Evolutionary conservation across 2,888 invertebrate species (phyloP), one percentile per base, ranked within the genome.

Genomic region (Chrysopilus asiliformis): DNA sequence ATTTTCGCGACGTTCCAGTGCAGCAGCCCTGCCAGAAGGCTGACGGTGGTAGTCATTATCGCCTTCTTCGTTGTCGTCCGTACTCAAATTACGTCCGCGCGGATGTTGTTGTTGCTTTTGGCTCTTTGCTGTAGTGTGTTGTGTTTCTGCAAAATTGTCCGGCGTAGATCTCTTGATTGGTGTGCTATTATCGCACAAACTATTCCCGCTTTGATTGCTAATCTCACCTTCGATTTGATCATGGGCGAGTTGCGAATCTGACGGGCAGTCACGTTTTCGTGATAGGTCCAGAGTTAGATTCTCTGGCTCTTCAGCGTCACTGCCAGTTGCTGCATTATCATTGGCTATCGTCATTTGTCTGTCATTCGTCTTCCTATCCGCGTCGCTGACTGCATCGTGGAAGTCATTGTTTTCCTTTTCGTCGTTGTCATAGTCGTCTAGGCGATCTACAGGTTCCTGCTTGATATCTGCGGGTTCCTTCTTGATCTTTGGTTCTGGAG

Each of bases 261-360:
- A 16, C 32, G 38, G 7, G 14, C 25, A 31, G 24, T 40, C 34
- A 30, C 36, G 32, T 45, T 47, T 35, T 26, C 42, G 35, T 34
- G 48, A 44, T 4, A 46, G 37, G 32, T 47, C 47, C 14, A 47
- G 32, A 15, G 47, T 47, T 24, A 44, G 32, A 30, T 44, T 45
- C 28, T 45, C 38, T 16, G 44, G 39, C 28, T 47, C 36, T 10
- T 39, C 40, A 9, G 35, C 18, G 24, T 37, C 32, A 14, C 38
- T 36, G 7, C 26, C n/a, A n/a, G n/a, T n/a, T 6, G n/a, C 26
- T 26, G 6, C 7, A 26, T 7, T n/a, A 12, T 26, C 26, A n/a
- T n/a, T n/a, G n/a, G n/a, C n/a, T n/a, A n/a, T n/a, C 9, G 26
- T 26, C 12, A 7, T 7, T 7, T 26, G 9, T 7, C 5, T 26